phyloP scores from a whole-genome alignment of 1,140 invertebrate genomes.

The Hestina assimilis region DNA sequence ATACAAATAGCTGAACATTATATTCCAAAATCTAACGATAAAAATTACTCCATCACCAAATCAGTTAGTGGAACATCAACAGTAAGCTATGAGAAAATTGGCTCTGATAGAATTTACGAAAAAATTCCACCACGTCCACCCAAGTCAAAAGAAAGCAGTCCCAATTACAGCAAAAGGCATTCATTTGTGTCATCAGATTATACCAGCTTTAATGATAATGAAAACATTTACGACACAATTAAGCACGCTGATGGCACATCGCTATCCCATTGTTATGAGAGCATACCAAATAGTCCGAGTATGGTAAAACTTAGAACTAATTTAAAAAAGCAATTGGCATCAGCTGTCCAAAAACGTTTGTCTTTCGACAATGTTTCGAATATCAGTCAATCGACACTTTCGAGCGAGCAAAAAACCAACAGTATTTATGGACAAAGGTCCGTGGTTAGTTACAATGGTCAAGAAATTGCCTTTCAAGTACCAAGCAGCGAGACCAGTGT shows the following conservation, averaged over 20 bases:
- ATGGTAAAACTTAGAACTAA: conserved; percentile 66
- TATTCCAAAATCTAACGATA: conserved; percentile 32
- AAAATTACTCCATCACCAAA: conserved; percentile 66
- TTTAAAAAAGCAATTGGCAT: conserved; percentile 53
- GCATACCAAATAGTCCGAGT: conserved; percentile 76
- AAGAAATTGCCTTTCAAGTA: conserved; percentile 73
- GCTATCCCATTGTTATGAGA: conserved; percentile 80
- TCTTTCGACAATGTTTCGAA: conserved; percentile 73
- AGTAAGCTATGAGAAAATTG: conserved; percentile 75
- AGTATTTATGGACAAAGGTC: conserved; percentile 81
- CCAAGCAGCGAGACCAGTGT: conserved; percentile 72
- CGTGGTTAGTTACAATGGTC: conserved; percentile 76
- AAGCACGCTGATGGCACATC: conserved; percentile 73
- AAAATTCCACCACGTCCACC: conserved; percentile 56
- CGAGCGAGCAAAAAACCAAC: conserved; percentile 83
- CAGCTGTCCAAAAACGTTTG: conserved; percentile 58
- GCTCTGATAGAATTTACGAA: conserved; percentile 71
- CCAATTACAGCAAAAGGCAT: conserved; percentile 55
- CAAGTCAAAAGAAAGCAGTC: conserved; percentile 59
- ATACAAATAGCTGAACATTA: conserved; percentile 68
- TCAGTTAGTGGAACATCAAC: conserved; percentile 71
- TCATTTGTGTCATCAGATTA: conserved; percentile 65
- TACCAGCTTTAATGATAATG: conserved; percentile 65
- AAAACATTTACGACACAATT: conserved; percentile 81
- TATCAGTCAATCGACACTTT: conserved; percentile 79